Conservation (phyloP, 2,113 vertebrate species). For the Theropithecus gelada region DNA sequence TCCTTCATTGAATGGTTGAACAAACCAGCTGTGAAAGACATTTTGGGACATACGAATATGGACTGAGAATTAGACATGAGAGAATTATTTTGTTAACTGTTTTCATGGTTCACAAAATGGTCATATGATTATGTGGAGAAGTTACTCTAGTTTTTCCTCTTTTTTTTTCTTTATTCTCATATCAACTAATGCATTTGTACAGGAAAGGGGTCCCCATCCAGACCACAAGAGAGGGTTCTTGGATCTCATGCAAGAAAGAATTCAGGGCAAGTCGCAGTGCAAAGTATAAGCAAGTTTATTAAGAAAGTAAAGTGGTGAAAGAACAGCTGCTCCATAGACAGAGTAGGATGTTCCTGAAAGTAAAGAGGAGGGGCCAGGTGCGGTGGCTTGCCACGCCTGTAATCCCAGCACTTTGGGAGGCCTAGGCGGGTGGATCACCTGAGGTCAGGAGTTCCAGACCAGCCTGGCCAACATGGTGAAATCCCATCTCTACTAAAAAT, state of each 20-base stretch:
- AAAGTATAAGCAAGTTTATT: no score
- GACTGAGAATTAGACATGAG: background rate
- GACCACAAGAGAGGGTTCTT: no score
- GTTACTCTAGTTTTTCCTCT: background rate
- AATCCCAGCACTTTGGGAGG: no score
- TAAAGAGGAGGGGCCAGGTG: no score
- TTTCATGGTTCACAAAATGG: background rate
- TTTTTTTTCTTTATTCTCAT: no score
- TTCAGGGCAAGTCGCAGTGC: no score
- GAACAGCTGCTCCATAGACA: no score
- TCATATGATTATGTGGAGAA: background rate
- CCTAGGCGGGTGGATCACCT: background rate
- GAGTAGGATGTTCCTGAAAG: no score
- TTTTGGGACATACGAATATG: background rate
- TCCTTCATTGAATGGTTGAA: background rate
- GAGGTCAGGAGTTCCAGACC: background rate
- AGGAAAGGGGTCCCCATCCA: no score
- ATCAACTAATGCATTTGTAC: no score
- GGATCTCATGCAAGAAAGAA: no score
- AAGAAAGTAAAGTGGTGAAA: no score
- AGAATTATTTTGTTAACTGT: background rate
- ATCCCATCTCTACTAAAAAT: background rate
- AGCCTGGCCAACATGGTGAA: background rate
- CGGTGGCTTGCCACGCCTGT: background rate
- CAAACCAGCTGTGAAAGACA: conserved; percentile 3